Conservation (phyloP, 2,888 invertebrate genomes). For the Agonopterix arenella region DNA sequence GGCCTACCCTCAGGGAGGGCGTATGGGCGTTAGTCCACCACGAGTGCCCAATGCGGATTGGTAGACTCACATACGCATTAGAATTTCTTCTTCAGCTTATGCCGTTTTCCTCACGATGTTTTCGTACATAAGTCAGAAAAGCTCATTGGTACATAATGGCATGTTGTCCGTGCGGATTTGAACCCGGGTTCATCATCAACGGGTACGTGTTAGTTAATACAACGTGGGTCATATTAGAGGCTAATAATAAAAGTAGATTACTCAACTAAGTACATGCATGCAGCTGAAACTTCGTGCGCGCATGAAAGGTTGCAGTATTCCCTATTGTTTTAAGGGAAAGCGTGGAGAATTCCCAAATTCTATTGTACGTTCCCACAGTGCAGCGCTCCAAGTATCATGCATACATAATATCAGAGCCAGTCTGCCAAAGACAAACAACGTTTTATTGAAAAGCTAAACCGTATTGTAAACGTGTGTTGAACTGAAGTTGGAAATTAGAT, state of each 20-base stretch:
- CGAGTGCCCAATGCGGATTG: too few species aligned
- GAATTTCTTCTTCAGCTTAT: too few species aligned
- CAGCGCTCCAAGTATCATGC: slow-evolving; percentile 32
- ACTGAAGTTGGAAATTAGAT: not conserved
- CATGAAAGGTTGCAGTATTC: slow-evolving; percentile 11
- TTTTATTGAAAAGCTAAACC: slow-evolving; percentile 44
- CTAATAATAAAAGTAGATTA: slow-evolving; percentile 1
- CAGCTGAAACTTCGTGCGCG: not conserved
- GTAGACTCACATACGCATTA: too few species aligned
- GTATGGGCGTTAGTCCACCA: too few species aligned
- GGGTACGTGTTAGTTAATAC: too few species aligned
- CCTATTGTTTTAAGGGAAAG: slow-evolving; percentile 49
- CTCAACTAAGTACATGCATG: slow-evolving; percentile 2
- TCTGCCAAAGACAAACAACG: slow-evolving; percentile 40
- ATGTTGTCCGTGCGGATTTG: too few species aligned
- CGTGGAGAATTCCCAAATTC: slow-evolving; percentile 48
- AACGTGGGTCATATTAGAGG: too few species aligned
- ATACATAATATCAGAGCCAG: slow-evolving; percentile 44
- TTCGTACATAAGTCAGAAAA: too few species aligned
- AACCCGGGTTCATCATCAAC: too few species aligned
- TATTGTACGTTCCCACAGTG: slow-evolving; percentile 30
- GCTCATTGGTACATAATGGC: too few species aligned
- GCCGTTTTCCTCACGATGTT: too few species aligned
- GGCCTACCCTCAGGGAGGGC: too few species aligned
- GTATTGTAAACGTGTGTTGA: slow-evolving; percentile 34